Evolutionary conservation across 2,797 vertebrate genomes (phyloP).

Genomic region (Clarias pachynema): DNA sequence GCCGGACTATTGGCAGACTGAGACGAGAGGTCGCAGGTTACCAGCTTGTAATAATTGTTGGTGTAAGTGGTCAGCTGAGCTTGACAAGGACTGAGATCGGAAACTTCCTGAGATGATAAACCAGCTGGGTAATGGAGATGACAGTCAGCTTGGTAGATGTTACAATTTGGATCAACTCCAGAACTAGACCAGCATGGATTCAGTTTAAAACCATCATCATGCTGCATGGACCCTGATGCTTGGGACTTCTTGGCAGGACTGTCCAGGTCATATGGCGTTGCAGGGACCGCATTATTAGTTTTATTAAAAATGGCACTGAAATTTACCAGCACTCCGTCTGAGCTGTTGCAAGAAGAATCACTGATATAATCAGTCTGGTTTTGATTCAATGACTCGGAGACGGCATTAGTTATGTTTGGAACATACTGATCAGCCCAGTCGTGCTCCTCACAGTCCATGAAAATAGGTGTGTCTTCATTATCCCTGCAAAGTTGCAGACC

Average conservation of each 20-base stretch:
- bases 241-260: slow-evolving; percentile 76
- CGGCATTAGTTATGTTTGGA: slow-evolving; percentile 55
- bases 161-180: slow-evolving; percentile 90
- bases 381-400: slow-evolving; percentile 75
- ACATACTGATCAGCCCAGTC: slow-evolving; percentile 55
- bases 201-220: slow-evolving; percentile 61
- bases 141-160: slow-evolving; percentile 80
- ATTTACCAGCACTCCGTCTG: slow-evolving; percentile 90
- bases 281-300: slow-evolving; percentile 79
- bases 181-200: slow-evolving; percentile 75
- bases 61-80: slow-evolving; percentile 88
- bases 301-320: slow-evolving; percentile 93
- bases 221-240: slow-evolving; percentile 59
- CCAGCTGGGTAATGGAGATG: slow-evolving; percentile 58
- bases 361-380: slow-evolving; percentile 81
- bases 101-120: slow-evolving; percentile 73
- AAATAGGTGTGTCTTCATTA: slow-evolving; percentile 68
- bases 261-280: slow-evolving; percentile 74
- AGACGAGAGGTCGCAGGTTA: slow-evolving; percentile 92
- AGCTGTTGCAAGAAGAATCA: slow-evolving; percentile 94
- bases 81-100: slow-evolving; percentile 86
- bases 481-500: slow-evolving; percentile 60
- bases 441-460: slow-evolving; percentile 67
- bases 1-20: slow-evolving; percentile 89
- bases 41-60: slow-evolving; percentile 97